Evolutionary conservation across 2,797 vertebrate genomes (phyloP), one percentile per base, ranked within the genome.

Genomic region (Sebastes reedi): DNA sequence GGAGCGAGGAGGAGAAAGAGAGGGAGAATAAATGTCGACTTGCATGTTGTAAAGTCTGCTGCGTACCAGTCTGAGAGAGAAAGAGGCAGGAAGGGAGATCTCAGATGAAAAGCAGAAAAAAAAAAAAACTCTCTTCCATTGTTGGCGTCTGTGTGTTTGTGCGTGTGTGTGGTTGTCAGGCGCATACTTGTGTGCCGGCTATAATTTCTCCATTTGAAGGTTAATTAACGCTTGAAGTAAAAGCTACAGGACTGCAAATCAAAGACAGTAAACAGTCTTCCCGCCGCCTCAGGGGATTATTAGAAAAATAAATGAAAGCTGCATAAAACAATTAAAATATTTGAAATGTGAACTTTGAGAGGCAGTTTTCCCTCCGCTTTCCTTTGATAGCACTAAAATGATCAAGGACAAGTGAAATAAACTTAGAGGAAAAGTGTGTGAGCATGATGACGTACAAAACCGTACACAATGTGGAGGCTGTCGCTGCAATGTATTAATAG

Each of bases 221-320:
- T 95, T 95, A 95, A 95, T 95, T 94, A 95, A 92, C 80, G 93
- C 94, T 94, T 34, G 88, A 79, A 94, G 93, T 94, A 72, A 94
- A 92, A 91, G 90, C 94, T 90, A 91, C 86, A 86, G 86, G 89
- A 92, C 88, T 87, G 85, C 82, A 85, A 95, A 93, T 94, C 93
- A 95, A 92, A 95, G 91, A 80, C 90, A 80, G 93, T 94, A 94
- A 94, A 94, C 92, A 94, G 81, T 90, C 85, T 87, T 81, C 82
- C 83, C 74, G 82, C 72, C 4, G 89, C 92, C 91, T 88, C 58
- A 3, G 87, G 93, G 93, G 92, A 92, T 93, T 91, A 94, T 94
- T 94, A 92, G 90, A 90, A 87, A 91, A 91, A 93, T 88, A 93
- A 93, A 94, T 90, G 89, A 94, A 91, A 92, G 91, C 87, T 79